phyloP scores from a whole-genome alignment of 2,888 invertebrate species.

The Entomobrya multifasciata region DNA sequence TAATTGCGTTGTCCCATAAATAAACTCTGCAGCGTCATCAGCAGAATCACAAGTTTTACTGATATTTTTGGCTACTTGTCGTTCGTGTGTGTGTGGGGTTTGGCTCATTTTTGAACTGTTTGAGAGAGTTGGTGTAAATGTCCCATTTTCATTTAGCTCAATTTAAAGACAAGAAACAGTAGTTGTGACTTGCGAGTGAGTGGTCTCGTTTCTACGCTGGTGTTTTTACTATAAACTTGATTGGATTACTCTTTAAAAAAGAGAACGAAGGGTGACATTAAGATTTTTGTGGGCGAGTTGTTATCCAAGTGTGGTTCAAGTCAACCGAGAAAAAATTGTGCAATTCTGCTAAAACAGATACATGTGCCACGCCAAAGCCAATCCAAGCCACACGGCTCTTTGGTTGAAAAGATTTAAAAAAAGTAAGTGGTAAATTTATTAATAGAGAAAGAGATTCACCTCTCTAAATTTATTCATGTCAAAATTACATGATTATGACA shows the following conservation, averaged over 20 bases:
- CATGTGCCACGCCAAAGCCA: too few relatives aligned
- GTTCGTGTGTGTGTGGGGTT: background rate
- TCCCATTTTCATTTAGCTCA: constrained; percentile 19
- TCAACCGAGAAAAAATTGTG: constrained; percentile 7
- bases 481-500: background rate
- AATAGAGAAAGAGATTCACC: background rate
- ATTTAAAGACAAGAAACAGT: background rate
- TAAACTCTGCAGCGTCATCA: constrained; percentile 14
- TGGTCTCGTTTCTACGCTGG: background rate
- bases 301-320: background rate
- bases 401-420: too few relatives aligned
- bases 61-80: background rate
- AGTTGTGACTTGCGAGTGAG: background rate
- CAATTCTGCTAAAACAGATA: constrained; percentile 27
- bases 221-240: background rate
- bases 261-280: background rate
- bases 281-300: constrained; percentile 21
- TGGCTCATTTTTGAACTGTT: too few relatives aligned
- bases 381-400: too few relatives aligned
- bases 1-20: constrained; percentile 19
- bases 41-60: constrained; percentile 11
- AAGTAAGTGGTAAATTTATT: too few relatives aligned
- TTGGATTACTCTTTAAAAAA: background rate
- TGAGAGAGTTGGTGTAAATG: constrained; percentile 24
- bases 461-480: constrained; percentile 9